Evolutionary conservation across 2,113 vertebrate genomes (phyloP).

Genomic region (Chroicocephalus ridibundus): DNA sequence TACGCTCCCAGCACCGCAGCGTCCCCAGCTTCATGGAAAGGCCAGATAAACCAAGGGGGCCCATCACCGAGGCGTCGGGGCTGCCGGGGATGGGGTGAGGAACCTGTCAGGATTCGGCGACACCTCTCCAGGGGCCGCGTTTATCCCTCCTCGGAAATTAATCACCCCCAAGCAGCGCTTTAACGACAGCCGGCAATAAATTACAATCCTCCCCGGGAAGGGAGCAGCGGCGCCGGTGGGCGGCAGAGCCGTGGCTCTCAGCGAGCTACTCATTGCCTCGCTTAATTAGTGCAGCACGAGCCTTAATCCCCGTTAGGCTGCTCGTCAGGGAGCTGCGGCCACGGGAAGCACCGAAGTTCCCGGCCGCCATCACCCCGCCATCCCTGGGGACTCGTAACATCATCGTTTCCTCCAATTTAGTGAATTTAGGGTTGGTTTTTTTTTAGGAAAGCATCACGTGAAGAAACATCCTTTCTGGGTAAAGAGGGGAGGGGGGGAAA

Average conservation of each 20-base stretch:
- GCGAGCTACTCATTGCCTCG: neutral
- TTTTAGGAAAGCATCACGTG: rapidly evolving
- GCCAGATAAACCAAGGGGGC: neutral
- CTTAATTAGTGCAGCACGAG: neutral
- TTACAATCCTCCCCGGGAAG: neutral
- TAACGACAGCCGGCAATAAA: neutral
- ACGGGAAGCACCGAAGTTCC: neutral
- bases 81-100: rapidly evolving
- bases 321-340: neutral
- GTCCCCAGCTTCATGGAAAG: neutral
- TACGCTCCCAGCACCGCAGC: rapidly evolving
- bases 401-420: neutral
- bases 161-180: neutral
- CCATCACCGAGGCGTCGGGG: rapidly evolving
- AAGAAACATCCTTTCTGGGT: neutral
- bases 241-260: neutral
- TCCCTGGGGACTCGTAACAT: neutral
- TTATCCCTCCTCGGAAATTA: neutral
- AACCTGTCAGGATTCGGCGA: neutral
- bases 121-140: neutral
- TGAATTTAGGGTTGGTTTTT: neutral
- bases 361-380: neutral
- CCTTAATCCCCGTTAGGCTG: neutral
- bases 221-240: neutral
- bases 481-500: neutral